phyloP scores from a whole-genome alignment of 2,113 vertebrate genomes.

The Piaya cayana region DNA sequence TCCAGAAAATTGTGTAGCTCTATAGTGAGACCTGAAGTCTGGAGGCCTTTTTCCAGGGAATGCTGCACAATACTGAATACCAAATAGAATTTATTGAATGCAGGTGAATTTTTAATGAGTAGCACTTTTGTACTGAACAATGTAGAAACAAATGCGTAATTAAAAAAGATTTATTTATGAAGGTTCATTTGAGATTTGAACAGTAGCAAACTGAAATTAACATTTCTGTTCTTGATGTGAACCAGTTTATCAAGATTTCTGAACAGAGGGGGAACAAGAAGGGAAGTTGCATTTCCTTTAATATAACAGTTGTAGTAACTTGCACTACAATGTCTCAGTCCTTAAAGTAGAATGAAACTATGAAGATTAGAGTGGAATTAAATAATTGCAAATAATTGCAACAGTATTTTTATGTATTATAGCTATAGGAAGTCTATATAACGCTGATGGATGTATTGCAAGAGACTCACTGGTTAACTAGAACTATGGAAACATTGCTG shows the following conservation, averaged over 20 bases:
- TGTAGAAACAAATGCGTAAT: conserved; percentile 66
- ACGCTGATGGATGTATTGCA: neutral
- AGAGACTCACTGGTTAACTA: neutral
- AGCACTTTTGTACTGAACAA: conserved; percentile 29
- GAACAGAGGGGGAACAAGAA: neutral
- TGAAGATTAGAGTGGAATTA: neutral
- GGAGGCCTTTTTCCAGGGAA: neutral
- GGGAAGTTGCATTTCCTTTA: neutral
- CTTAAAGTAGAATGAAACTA: neutral
- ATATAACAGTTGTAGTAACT: neutral
- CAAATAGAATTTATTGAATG: conserved; percentile 39
- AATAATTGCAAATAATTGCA: neutral
- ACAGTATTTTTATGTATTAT: neutral
- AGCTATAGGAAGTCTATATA: neutral
- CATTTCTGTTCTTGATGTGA: neutral
- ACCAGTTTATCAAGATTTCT: neutral
- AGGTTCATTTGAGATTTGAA: conserved; percentile 51
- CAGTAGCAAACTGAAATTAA: conserved; percentile 9
- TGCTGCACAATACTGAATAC: neutral
- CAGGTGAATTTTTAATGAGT: conserved; percentile 65
- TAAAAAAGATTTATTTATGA: conserved; percentile 46
- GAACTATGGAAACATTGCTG: neutral
- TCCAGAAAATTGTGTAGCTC: neutral
- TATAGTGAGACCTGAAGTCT: neutral
- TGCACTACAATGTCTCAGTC: neutral